Evolutionary conservation across 2,797 vertebrate genomes (phyloP).

Genomic region (Intellagama lesueurii): DNA sequence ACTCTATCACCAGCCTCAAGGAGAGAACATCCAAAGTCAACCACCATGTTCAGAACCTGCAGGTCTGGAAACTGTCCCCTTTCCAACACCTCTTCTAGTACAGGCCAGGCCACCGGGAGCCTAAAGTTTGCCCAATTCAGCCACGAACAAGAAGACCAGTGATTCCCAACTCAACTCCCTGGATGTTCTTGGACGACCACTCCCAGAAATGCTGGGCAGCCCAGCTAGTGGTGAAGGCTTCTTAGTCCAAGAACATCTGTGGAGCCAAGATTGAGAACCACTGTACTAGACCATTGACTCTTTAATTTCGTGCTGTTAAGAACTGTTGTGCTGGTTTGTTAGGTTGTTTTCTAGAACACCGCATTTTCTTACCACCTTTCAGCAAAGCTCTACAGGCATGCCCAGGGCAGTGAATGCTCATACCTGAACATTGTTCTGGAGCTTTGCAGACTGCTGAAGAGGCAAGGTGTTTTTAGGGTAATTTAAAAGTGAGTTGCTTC

Average conservation of each 20-base stretch:
- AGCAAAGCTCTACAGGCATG: no score
- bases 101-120: no score
- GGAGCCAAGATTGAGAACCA: no score
- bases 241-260: no score
- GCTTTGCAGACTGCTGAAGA: background rate
- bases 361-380: background rate
- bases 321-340: background rate
- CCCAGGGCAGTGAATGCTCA: background rate
- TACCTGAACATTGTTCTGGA: background rate
- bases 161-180: no score
- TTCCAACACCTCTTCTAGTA: background rate
- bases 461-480: background rate
- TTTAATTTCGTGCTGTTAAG: background rate
- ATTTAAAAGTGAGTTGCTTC: background rate
- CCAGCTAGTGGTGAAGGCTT: no score
- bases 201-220: no score
- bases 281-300: background rate
- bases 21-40: constrained; percentile 70
- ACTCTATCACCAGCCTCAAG: constrained; percentile 75
- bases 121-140: background rate
- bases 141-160: background rate
- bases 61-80: constrained; percentile 57
- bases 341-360: background rate
- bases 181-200: no score
- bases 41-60: constrained; percentile 68